Base-by-base conservation (phyloP, 2,113 vertebrate genomes). In the Salvelinus namaycush region DNA sequence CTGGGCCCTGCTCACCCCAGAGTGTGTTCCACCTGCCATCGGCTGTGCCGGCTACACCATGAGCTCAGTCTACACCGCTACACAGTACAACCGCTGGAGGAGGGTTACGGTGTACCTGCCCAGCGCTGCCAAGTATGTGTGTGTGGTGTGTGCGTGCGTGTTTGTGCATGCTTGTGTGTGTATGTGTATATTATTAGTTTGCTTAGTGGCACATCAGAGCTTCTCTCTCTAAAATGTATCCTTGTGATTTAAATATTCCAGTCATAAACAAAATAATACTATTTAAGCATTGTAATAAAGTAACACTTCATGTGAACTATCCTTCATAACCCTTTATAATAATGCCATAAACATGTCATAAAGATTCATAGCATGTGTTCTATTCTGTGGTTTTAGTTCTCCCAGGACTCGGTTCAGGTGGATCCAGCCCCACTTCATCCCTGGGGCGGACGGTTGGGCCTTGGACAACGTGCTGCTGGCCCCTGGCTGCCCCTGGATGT, bases 401-500 rank as follows among this genome's bases (percentile, higher is more conserved):
- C 96, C 96, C 51, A 96, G 97, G 88, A 99, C 98, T 27, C 93
- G 97, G 1, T 99, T 99, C 91, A 93, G 98, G 74, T 99, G 98
- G 98, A 98, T 98, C 81, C 98, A 99, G 86, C 92, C 93, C 82
- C 94, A 95, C 79, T 98, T 97, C 76, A 93, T 93, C 16, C 91
- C 92, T 2, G 96, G 96, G 48, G 95, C 95, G 20, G 97, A 98
- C 71, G 93, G 94, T 18, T 99, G 98, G 98, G 95, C 96, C 26
- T 89, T 99, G 70, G 97, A 99, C 83, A 98, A 98, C 0, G 95
- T 99, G 11, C 83, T 96, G 18, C 93, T 99, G 66, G 94, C 96
- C 20, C 96, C 97, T 2, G 97, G 97, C 11, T 99, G 98, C 66
- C 97, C 97, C 60, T 99, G 98, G 98, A 97, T 99, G 97, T 99